Percentiles rank a stretch among this genome's conserved stretches.
These are phyloP conservation scores for Romanogobio albipinnatus DNA, from an alignment of 2,113 vertebrate species.

Conservation along the genomic window DNA sequence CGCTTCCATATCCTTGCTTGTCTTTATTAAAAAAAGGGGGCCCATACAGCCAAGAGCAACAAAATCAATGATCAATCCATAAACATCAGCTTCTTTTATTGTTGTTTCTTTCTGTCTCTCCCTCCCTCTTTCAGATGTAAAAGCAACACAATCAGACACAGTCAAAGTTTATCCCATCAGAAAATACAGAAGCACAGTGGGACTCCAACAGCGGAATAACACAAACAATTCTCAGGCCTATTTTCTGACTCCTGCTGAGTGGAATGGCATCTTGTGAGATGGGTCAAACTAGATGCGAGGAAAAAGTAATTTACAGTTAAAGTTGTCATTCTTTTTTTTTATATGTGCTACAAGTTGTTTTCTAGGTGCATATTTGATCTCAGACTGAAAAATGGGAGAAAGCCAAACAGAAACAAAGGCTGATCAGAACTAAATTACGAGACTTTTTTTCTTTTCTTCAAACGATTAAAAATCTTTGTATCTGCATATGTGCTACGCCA, in stretches of 20 bases:
- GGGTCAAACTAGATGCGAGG: conserved; percentile 51
- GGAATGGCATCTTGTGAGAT: conserved; percentile 47
- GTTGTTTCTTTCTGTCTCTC: conserved; percentile 48
- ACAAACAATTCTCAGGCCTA: conserved; percentile 55
- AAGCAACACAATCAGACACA: conserved; percentile 52
- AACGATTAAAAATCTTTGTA: neutral
- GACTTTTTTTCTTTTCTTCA: neutral
- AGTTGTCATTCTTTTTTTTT: conserved; percentile 43
- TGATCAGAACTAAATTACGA: neutral
- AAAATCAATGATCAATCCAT: conserved; percentile 63
- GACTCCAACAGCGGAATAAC: conserved; percentile 44
- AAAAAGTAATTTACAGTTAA: conserved; percentile 54
- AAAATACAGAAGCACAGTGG: conserved; percentile 53
- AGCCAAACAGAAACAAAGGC: conserved; percentile 7
- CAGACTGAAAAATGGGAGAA: conserved; percentile 10
- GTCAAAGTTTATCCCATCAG: conserved; percentile 53
- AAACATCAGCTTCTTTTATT: conserved; percentile 60
- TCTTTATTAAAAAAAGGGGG: conserved; percentile 34
- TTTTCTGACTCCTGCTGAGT: conserved; percentile 52
- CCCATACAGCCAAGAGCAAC: conserved; percentile 52
- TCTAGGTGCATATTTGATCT: conserved; percentile 38
- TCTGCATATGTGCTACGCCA: neutral
- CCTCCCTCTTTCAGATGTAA: conserved; percentile 45
- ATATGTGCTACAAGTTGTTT: conserved; percentile 21
- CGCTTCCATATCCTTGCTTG: conserved; percentile 10